These are phyloP conservation scores for Nasonia longicornis DNA, from an alignment of 1,140 invertebrate species.

Conservation along the genomic window DNA sequence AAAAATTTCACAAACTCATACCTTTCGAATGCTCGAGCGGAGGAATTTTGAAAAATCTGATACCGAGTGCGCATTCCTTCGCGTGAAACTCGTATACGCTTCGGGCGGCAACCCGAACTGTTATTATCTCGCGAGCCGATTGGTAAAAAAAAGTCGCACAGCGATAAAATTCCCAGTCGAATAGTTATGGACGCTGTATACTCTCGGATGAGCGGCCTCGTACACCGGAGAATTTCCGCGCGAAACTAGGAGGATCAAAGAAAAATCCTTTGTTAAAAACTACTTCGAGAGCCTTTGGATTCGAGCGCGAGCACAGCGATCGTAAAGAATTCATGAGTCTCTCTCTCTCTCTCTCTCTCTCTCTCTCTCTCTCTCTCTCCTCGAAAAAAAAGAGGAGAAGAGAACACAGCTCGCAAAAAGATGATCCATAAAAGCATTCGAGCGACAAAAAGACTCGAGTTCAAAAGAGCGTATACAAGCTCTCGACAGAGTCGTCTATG, in stretches of 20 bases:
- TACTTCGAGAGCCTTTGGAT: not conserved
- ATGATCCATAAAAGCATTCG: constrained; percentile 1
- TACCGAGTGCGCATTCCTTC: too few species aligned
- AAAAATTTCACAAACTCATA: too few species aligned
- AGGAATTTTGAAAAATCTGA: too few species aligned
- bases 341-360: too few species aligned
- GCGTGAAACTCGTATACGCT: too few species aligned
- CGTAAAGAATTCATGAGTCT: not conserved
- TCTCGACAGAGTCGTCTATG: not conserved
- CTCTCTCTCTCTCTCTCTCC: not conserved
- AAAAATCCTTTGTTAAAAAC: constrained; percentile 1
- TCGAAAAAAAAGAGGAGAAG: not conserved
- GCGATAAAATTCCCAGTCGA: not conserved
- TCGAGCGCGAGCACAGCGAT: not conserved
- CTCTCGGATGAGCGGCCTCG: not conserved
- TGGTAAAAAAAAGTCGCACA: not conserved
- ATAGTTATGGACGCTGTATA: not conserved
- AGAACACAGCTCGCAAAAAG: not conserved
- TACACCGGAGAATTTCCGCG: not conserved
- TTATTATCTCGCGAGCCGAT: not conserved
- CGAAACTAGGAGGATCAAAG: not conserved
- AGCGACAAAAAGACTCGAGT: constrained; percentile 15
- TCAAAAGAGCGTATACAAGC: constrained; percentile 2
- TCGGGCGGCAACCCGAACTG: too few species aligned
- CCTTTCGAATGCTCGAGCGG: too few species aligned